These are phyloP conservation scores for Eudasyphora cyanicolor DNA, from an alignment of 2,888 invertebrate genomes.

Conservation along the genomic window DNA sequence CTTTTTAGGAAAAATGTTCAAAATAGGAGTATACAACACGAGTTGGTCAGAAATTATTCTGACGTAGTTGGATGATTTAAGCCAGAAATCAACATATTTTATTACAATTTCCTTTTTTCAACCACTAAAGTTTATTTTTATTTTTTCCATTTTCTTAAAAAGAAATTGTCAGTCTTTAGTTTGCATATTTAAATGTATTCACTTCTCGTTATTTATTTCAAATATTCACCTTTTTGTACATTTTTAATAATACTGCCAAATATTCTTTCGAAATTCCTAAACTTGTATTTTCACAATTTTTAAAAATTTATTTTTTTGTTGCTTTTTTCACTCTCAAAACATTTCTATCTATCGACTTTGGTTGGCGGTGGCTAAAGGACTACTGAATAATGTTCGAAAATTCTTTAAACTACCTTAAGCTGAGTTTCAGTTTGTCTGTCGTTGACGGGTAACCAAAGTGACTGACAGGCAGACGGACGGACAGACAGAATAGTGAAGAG, in stretches of 20 bases:
- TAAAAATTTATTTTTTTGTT: conserved; percentile 8
- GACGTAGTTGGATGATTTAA: too few relatives aligned
- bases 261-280: background rate
- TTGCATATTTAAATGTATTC: background rate
- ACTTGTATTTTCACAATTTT: background rate
- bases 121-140: too few relatives aligned
- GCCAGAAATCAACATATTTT: too few relatives aligned
- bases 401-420: conserved; percentile 21
- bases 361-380: conserved; percentile 52
- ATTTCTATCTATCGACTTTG: conserved; percentile 24
- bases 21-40: too few relatives aligned
- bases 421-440: conserved; percentile 18
- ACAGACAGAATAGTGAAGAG: background rate
- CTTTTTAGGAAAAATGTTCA: too few relatives aligned
- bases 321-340: background rate
- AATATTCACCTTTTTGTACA: conserved; percentile 49
- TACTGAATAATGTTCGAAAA: conserved; percentile 49
- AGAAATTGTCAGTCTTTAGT: too few relatives aligned
- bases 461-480: background rate
- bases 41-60: too few relatives aligned
- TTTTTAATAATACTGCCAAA: conserved; percentile 7
- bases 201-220: background rate
- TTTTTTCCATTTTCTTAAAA: too few relatives aligned
- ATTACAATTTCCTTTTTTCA: too few relatives aligned
- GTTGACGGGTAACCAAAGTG: conserved; percentile 14